These are phyloP conservation scores for Nomada lathburiana DNA, from an alignment of 2,888 invertebrate genomes.

Conservation along the genomic window DNA sequence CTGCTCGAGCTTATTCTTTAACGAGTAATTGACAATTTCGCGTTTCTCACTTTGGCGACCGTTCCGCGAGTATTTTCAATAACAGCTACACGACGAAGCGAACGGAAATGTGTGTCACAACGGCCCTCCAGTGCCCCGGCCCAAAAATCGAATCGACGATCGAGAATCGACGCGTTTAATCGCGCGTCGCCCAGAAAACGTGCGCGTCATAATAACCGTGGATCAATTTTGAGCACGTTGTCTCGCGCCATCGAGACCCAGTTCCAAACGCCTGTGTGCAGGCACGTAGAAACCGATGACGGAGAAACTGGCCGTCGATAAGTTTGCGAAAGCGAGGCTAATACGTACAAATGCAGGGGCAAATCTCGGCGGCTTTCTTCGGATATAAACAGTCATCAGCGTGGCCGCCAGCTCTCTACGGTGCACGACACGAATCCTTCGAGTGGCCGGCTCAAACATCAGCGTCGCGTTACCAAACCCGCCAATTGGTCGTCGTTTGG, in stretches of 20 bases:
- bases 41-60: too few relatives aligned
- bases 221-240: slow-evolving; percentile 30
- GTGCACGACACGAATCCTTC: slow-evolving; percentile 6
- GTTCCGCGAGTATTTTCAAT: too few relatives aligned
- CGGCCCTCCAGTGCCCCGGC: too few relatives aligned
- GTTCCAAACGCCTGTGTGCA: slow-evolving; percentile 30
- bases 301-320: slow-evolving; percentile 65
- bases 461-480: background rate
- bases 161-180: background rate
- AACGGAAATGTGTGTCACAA: too few relatives aligned
- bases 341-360: slow-evolving; percentile 69
- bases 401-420: slow-evolving; percentile 26
- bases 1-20: too few relatives aligned
- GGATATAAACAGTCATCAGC: slow-evolving; percentile 33
- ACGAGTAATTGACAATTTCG: too few relatives aligned
- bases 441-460: slow-evolving; percentile 1
- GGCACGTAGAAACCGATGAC: slow-evolving; percentile 55
- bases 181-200: slow-evolving; percentile 2
- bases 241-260: slow-evolving; percentile 49
- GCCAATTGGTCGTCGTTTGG: slow-evolving; percentile 32
- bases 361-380: slow-evolving; percentile 69
- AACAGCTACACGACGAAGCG: too few relatives aligned
- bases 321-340: slow-evolving; percentile 81
- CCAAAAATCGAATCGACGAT: too few relatives aligned
- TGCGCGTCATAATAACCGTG: slow-evolving; percentile 30